Percentiles rank a stretch among this genome's conserved stretches.
Evolutionary conservation across 2,113 vertebrate species (phyloP).

Genomic region (Daboia siamensis): DNA sequence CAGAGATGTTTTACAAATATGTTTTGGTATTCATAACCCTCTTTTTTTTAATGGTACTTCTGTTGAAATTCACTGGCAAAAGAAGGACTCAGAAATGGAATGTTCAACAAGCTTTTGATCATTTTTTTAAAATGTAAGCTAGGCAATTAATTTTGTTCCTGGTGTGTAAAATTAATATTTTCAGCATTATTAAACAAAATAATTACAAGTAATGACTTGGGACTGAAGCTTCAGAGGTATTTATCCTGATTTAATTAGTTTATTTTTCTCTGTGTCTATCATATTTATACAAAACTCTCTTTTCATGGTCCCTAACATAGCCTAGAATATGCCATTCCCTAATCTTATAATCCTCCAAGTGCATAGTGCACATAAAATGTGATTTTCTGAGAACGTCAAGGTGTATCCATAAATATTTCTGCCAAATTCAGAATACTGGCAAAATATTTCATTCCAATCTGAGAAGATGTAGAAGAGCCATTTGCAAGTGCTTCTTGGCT

Average conservation of each 20-base stretch:
- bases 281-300: background rate
- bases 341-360: background rate
- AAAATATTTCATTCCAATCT: background rate
- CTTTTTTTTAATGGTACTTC: background rate
- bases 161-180: background rate
- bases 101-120: background rate
- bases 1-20: background rate
- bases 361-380: background rate
- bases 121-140: background rate
- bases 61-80: background rate
- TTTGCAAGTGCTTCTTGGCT: background rate
- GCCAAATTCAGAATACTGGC: background rate
- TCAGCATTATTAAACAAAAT: background rate
- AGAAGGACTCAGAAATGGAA: background rate
- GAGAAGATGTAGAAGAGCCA: background rate
- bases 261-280: background rate
- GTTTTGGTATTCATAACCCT: background rate
- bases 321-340: background rate
- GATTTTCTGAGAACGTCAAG: background rate
- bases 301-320: background rate
- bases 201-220: fast-evolving
- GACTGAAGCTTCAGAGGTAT: background rate
- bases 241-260: background rate
- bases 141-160: background rate
- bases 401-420: background rate